phyloP scores from a whole-genome alignment of 2,888 invertebrate genomes.

The Gnatocerus cornutus region DNA sequence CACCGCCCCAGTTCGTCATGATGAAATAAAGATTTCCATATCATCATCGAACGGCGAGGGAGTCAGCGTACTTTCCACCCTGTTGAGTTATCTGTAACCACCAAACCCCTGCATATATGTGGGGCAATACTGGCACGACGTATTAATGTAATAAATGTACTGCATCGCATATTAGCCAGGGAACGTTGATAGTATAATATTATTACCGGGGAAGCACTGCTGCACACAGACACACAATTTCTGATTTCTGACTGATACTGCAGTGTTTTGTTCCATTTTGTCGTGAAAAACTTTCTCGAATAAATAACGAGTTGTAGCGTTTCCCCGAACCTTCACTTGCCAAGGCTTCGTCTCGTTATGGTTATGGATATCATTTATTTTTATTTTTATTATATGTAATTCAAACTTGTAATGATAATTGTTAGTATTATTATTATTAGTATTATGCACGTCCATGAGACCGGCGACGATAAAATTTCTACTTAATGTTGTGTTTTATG shows the following conservation, averaged over 20 bases:
- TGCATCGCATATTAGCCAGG: slow-evolving; percentile 66
- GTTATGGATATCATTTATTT: slow-evolving; percentile 69
- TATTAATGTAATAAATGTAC: slow-evolving; percentile 68
- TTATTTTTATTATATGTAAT: slow-evolving; percentile 70
- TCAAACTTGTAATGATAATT: slow-evolving; percentile 68
- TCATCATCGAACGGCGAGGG: slow-evolving; percentile 51
- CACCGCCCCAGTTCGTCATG: slow-evolving; percentile 18
- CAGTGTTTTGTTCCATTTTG: slow-evolving; percentile 16
- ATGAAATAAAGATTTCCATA: slow-evolving; percentile 55
- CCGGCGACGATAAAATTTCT: slow-evolving; percentile 54
- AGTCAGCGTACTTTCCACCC: slow-evolving; percentile 52
- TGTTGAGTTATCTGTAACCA: slow-evolving; percentile 60
- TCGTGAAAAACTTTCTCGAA: slow-evolving; percentile 45
- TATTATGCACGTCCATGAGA: slow-evolving; percentile 58
- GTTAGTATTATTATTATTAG: slow-evolving; percentile 62
- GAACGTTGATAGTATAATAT: slow-evolving; percentile 57
- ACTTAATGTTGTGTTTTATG: slow-evolving; percentile 60
- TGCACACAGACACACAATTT: slow-evolving; percentile 16
- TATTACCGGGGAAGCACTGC: slow-evolving; percentile 49
- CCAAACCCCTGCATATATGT: slow-evolving; percentile 58
- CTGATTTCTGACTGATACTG: slow-evolving; percentile 15
- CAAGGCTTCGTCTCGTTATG: slow-evolving; percentile 66
- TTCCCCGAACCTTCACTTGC: slow-evolving; percentile 28
- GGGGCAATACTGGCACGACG: slow-evolving; percentile 61
- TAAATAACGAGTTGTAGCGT: slow-evolving; percentile 19